Evolutionary conservation across 1,140 invertebrate species (phyloP), one percentile per base, ranked within the genome.

Genomic region (Armadillidium nasatum): DNA sequence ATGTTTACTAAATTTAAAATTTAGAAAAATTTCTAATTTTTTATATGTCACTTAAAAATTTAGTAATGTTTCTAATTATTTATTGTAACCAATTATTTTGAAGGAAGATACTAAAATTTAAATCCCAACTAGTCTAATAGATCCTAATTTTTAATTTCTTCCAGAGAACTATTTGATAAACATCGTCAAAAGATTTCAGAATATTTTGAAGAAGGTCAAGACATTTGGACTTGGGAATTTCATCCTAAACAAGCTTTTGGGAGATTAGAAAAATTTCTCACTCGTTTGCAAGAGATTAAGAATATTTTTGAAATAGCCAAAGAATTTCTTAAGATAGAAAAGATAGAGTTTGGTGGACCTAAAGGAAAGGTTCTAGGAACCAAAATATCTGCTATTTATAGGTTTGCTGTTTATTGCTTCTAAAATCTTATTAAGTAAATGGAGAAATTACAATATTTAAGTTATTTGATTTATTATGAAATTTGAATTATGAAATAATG

Each of bases 301-400:
- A 91, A 92, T 88, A 91, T 97, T 82, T 97, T 97, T 84, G 89
- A 94, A 83, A 95, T 94, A 4, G 93, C 96, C 2, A 84, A 94
- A 73, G 95, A 98, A 85, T 97, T 97, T 85, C 90, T 92, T 82
- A 97, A 97, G 85, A 86, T 98, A 76, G 95, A 97, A 86, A 95
- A 96, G 86, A 91, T 97, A 44, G 95, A 97, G 88, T 91, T 97
- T 80, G 95, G 95, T 75, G 95, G 95, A 9, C 89, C 95, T 77
- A 92, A 94, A 83, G 94, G 95, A 67, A 89, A 93, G 79, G 89
- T 90, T 21, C 86, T 97, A 4, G 94, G 93, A 83, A 86, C 88
- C 4, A 89, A 91, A 81, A 90, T 95, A 19, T 76, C 78, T 43
- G 70, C 80, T n/a, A 79, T 82, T 11, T 81, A 79, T 74, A 81